Conservation (phyloP, 2,888 invertebrate genomes). For the Saturnia pavonia region DNA sequence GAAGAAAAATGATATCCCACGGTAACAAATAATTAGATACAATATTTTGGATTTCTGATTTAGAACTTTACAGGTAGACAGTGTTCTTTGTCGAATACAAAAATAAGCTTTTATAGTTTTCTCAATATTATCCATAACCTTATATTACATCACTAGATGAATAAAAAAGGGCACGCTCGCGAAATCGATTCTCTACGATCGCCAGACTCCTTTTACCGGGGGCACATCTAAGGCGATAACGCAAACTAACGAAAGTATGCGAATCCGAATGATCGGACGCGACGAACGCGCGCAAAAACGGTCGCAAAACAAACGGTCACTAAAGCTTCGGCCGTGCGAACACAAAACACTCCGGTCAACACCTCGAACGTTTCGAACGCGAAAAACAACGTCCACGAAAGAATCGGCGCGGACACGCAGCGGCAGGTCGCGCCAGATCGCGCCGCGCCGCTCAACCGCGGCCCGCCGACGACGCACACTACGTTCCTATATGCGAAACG, state of each 20-base stretch:
- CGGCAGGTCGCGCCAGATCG: conserved; percentile 47
- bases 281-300: conserved; percentile 65
- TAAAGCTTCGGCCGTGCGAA: conserved; percentile 77
- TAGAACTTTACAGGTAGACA: conserved; percentile 74
- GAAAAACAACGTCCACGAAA: conserved; percentile 59
- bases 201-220: conserved; percentile 57
- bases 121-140: conserved; percentile 76
- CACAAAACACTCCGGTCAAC: conserved; percentile 72
- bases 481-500: conserved; percentile 57
- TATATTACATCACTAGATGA: conserved; percentile 73
- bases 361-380: conserved; percentile 67
- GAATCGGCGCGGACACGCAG: conserved; percentile 53
- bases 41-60: conserved; percentile 58
- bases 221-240: conserved; percentile 60
- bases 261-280: conserved; percentile 61
- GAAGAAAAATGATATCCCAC: conserved; percentile 75
- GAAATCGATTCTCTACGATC: conserved; percentile 64
- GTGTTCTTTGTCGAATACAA: conserved; percentile 78
- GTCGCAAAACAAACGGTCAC: conserved; percentile 78
- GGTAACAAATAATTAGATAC: conserved; percentile 44
- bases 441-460: conserved; percentile 57
- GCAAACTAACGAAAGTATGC: conserved; percentile 50
- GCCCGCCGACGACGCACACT: conserved; percentile 50
- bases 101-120: conserved; percentile 80
- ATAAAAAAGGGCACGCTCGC: conserved; percentile 70